Evolutionary conservation across 2,888 invertebrate species (phyloP).

Genomic region (Opisthograptis luteolata): DNA sequence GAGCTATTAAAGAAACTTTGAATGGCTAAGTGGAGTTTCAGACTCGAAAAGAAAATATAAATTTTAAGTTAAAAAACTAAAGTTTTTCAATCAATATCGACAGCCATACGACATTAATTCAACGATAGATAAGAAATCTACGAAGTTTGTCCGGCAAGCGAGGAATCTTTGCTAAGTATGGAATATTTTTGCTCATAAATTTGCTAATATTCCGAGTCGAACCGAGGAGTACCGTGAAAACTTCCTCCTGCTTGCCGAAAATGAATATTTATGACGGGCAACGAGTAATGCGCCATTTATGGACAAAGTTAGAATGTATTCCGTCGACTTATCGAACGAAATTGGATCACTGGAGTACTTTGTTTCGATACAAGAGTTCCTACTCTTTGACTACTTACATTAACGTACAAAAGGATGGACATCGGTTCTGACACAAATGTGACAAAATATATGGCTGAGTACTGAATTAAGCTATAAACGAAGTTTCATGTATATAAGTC

Average conservation of each 20-base stretch:
- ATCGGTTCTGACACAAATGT: too few species aligned
- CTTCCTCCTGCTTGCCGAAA: conserved; percentile 75
- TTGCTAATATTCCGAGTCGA: conserved; percentile 73
- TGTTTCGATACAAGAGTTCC: conserved; percentile 37
- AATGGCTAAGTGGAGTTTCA: conserved; percentile 1
- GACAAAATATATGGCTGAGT: too few species aligned
- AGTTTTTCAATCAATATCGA: conserved; percentile 28
- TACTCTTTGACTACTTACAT: conserved; percentile 25
- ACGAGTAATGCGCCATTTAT: conserved; percentile 79
- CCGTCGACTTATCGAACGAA: conserved; percentile 68
- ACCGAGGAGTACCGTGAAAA: conserved; percentile 68
- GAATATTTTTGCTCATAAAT: conserved; percentile 80
- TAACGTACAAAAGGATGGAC: too few species aligned
- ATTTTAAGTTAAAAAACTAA: conserved; percentile 12
- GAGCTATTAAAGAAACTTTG: background rate
- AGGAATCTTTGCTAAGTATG: conserved; percentile 41
- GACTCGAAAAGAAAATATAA: conserved; percentile 11
- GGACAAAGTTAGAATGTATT: conserved; percentile 77
- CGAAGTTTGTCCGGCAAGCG: conserved; percentile 29
- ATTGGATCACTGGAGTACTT: conserved; percentile 52
- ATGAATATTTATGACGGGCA: conserved; percentile 82
- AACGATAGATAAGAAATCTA: conserved; percentile 33
- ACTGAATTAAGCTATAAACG: too few species aligned
- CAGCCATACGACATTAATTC: conserved; percentile 27
- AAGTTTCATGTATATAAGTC: too few species aligned